Base-by-base conservation (phyloP, 1,140 invertebrate genomes). In the Drosophila nigrodunni region DNA sequence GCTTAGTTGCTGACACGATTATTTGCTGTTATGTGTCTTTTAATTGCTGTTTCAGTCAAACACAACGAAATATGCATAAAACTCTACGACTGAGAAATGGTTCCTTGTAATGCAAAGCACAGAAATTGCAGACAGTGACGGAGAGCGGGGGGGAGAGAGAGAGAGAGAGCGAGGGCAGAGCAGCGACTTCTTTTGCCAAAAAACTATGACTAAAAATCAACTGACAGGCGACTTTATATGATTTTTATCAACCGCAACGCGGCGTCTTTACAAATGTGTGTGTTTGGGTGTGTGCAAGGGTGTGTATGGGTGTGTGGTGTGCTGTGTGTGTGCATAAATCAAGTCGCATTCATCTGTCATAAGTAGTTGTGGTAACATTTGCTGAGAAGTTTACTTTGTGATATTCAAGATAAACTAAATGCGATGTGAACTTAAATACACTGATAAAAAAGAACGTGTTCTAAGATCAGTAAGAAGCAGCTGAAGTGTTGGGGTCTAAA, bases 1-100 rank as follows among this genome's bases (percentile, higher is more conserved):
- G 78, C 80, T 86, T 66, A 64, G 71, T 72, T 79, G 72, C 75
- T 79, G 88, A 90, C 88, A 91, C 86, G 88, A 71, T 81, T 89
- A 89, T 89, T 89, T 89, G 85, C 74, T 90, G 86, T 89, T 89
- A 88, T 88, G 85, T 89, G 85, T 85, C 86, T 89, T 88, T 88
- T 88, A 88, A 88, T 88, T 88, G 85, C 85, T 88, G 85, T 88
- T 88, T 77, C 73, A 73, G 81, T 77, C 79, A 65, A 39, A 66
- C 49, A 75, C 49, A 75, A 66, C 49, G 71, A 54, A 75, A 80
- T 82, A 88, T 89, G 85, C 78, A 85, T 4, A 71, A 77, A 80
- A 50, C 54, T 47, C 57, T 50, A 49, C 30, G 68, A 65, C 67
- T 89, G 85, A 88, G 66, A 90, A 88, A 88, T 88, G 77, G 79